Conservation (phyloP, 2,888 invertebrate genomes). For the Diadegma fenestrale region DNA sequence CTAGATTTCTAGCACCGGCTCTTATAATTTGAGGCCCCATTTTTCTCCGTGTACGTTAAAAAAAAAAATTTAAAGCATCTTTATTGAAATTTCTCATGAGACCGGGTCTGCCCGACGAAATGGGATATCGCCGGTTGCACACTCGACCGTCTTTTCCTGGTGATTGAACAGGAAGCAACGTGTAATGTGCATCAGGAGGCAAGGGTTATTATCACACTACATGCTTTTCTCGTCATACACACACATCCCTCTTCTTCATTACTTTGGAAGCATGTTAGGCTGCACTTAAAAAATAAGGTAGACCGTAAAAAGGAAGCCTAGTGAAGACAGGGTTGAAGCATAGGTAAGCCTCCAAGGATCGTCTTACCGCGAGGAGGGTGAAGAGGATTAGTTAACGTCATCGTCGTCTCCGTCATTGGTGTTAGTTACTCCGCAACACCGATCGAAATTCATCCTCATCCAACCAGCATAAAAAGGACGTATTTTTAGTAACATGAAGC, state of each 20-base stretch:
- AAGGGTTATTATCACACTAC: constrained; percentile 54
- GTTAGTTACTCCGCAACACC: constrained; percentile 57
- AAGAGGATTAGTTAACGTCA: constrained; percentile 67
- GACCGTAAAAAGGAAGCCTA: constrained; percentile 64
- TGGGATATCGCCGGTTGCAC: constrained; percentile 44
- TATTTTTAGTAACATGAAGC: background rate
- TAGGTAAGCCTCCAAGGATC: constrained; percentile 52
- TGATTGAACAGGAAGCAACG: constrained; percentile 23
- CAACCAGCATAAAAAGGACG: background rate
- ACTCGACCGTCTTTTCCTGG: constrained; percentile 10
- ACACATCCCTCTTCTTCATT: background rate
- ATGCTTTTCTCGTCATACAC: background rate
- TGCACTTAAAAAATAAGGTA: constrained; percentile 57
- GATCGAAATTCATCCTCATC: constrained; percentile 39
- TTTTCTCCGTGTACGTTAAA: too few relatives aligned
- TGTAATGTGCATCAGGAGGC: constrained; percentile 28
- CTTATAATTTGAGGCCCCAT: too few relatives aligned
- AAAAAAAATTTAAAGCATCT: background rate
- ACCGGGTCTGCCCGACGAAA: constrained; percentile 45
- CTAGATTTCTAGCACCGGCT: too few relatives aligned
- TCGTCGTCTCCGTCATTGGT: constrained; percentile 55
- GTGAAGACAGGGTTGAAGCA: constrained; percentile 61
- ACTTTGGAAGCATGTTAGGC: constrained; percentile 28
- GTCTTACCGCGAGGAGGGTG: constrained; percentile 61
- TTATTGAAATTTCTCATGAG: background rate